phyloP scores from a whole-genome alignment of 2,113 vertebrate species.

The Tupaia tana region DNA sequence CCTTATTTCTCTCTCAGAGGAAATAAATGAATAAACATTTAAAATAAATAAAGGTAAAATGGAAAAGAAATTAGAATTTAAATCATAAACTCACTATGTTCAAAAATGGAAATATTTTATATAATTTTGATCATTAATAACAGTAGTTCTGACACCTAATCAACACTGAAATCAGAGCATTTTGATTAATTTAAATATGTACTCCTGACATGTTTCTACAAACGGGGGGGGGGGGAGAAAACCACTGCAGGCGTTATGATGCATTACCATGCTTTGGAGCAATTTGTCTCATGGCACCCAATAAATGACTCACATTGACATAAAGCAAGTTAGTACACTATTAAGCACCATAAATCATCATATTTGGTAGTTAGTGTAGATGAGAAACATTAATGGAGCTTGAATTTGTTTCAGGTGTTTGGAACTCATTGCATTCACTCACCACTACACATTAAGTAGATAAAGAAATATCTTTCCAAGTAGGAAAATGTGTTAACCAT shows the following conservation, averaged over 20 bases:
- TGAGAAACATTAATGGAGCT: conserved; percentile 78
- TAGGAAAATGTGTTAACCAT: conserved; percentile 61
- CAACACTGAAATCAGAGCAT: conserved; percentile 53
- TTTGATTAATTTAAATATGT: conserved; percentile 68
- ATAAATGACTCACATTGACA: conserved; percentile 75
- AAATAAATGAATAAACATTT: too few species aligned
- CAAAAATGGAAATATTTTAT: conserved; percentile 32
- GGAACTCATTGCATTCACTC: conserved; percentile 60
- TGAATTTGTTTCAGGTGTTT: conserved; percentile 82
- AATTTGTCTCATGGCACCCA: conserved; percentile 72
- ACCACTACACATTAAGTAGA: conserved; percentile 63
- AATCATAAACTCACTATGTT: conserved; percentile 53
- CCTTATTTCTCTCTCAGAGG: too few species aligned
- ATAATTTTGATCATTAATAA: conserved; percentile 44
- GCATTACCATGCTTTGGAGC: conserved; percentile 52
- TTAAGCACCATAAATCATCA: conserved; percentile 80
- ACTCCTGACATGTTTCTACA: conserved; percentile 36
- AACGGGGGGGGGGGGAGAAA: neutral
- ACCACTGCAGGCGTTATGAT: conserved; percentile 41
- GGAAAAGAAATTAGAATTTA: conserved; percentile 5
- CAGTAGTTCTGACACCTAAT: conserved; percentile 30
- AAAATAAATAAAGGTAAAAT: conserved; percentile 31
- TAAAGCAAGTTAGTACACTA: conserved; percentile 76
- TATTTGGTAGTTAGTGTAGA: conserved; percentile 73
- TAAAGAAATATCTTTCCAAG: conserved; percentile 55